Evolutionary conservation across 2,797 vertebrate species (phyloP), one percentile per base, ranked within the genome.

Genomic region (Pseudotriccus pelzelni): DNA sequence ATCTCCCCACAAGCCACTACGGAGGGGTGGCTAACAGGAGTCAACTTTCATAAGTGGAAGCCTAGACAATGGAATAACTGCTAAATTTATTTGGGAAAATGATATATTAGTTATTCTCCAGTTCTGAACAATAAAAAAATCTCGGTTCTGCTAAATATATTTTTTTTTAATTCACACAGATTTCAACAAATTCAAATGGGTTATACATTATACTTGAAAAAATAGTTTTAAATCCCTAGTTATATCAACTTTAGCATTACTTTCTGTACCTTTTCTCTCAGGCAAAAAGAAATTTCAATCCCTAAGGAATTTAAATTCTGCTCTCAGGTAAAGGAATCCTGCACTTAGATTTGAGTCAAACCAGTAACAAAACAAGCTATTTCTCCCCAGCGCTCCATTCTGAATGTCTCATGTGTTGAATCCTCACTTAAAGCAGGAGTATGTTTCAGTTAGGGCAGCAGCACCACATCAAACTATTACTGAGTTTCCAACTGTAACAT

Each of bases 1-100:
- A 97, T 98, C 97, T 98, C 98, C 98, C 97, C 97, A 97, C 92
- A 97, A 97, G 97, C 95, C 97, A 98, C 98, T 98, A 97, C 80
- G 88, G 64, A 91, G 72, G 47, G 87, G 53, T 94, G 88, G 82
- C 70, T 97, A 97, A 97, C 90, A 55, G 80, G 89, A 97, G 93
- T 96, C 94, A 97, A 82, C 95, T 94, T 92, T 73, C 67, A 4
- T 47, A 96, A 96, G 79, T 90, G 58, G 68, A 79, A 94, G 85
- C 62, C 84, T 59, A 85, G 36, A 82, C 58, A 94, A 87, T 6
- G 67, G 56, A 87, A 75, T 89, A 95, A 89, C 60, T 87, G 36
- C n/a, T 93, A 93, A 84, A 95, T 94, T 95, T 96, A 89, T 74
- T 74, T 76, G 79, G 66, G 82, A 72, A 85, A 81, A 80, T 46